Percentiles rank a stretch among this genome's conserved stretches.
phyloP scores from a whole-genome alignment of 2,113 vertebrate species.

The Sebastes fasciatus region DNA sequence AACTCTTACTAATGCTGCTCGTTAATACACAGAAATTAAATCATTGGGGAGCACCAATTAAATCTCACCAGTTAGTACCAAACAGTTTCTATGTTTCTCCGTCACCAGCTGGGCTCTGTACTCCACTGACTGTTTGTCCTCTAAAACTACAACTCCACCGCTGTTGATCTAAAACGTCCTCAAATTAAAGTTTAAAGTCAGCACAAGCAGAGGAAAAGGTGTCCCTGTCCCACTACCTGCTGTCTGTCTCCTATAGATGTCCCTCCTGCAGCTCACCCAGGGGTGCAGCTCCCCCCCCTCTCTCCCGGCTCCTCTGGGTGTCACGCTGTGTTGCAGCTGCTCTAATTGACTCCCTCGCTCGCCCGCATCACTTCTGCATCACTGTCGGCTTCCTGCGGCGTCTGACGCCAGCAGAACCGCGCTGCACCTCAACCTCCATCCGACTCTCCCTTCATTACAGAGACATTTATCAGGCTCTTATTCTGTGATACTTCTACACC shows the following conservation, averaged over 20 bases:
- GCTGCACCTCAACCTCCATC: background rate
- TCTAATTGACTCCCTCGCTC: constrained; percentile 47
- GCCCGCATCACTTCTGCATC: constrained; percentile 43
- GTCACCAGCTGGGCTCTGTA: background rate
- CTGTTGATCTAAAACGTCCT: background rate
- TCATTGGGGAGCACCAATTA: background rate
- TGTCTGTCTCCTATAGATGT: background rate
- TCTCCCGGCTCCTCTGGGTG: constrained; percentile 1
- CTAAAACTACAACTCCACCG: background rate
- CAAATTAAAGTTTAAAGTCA: constrained; percentile 15
- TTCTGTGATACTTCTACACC: background rate
- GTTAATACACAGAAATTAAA: background rate
- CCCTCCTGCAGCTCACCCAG: background rate
- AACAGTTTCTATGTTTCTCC: too few species aligned
- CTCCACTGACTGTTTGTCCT: background rate
- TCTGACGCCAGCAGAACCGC: background rate
- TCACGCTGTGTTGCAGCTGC: constrained; percentile 54
- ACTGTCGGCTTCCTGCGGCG: constrained; percentile 35
- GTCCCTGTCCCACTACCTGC: background rate
- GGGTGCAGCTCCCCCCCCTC: background rate
- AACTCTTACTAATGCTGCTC: too few species aligned
- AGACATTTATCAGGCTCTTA: background rate
- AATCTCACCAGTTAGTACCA: too few species aligned
- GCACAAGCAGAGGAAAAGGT: background rate
- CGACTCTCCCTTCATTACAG: background rate